phyloP scores from a whole-genome alignment of 1,140 invertebrate species.

The Drosophila grimshawi region DNA sequence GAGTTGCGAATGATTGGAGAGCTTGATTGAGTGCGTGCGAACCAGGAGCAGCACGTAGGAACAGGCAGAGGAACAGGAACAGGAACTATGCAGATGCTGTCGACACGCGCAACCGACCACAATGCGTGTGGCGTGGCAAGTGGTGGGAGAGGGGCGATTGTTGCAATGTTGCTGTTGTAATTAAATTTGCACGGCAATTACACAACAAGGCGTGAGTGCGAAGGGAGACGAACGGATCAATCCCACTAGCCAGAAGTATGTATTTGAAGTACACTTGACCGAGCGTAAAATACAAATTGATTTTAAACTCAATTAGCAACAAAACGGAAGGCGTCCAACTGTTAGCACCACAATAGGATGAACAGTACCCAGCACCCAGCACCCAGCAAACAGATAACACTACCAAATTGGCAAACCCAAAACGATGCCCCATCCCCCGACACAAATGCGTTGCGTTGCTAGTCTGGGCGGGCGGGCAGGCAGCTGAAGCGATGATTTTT shows the following conservation, averaged over 20 bases:
- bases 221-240: constrained; percentile 6
- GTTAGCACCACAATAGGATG: constrained; percentile 33
- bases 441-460: background rate
- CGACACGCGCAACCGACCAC: background rate
- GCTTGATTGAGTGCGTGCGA: constrained; percentile 67
- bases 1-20: constrained; percentile 20
- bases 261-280: background rate
- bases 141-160: constrained; percentile 9
- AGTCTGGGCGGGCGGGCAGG: background rate
- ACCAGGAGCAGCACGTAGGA: constrained; percentile 4
- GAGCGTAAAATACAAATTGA: constrained; percentile 81
- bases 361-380: background rate
- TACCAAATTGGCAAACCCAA: background rate
- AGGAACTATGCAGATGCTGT: constrained; percentile 26
- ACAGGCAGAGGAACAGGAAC: background rate
- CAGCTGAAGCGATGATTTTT: constrained; percentile 73
- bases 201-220: constrained; percentile 47
- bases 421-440: constrained; percentile 1
- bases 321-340: constrained; percentile 51
- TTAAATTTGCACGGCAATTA: constrained; percentile 85
- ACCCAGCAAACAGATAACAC: constrained; percentile 15
- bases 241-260: background rate
- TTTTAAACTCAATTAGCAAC: constrained; percentile 85
- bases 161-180: constrained; percentile 62
- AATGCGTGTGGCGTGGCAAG: background rate